Conservation (phyloP, 1,140 invertebrate genomes). For the Wasmannia auropunctata region DNA sequence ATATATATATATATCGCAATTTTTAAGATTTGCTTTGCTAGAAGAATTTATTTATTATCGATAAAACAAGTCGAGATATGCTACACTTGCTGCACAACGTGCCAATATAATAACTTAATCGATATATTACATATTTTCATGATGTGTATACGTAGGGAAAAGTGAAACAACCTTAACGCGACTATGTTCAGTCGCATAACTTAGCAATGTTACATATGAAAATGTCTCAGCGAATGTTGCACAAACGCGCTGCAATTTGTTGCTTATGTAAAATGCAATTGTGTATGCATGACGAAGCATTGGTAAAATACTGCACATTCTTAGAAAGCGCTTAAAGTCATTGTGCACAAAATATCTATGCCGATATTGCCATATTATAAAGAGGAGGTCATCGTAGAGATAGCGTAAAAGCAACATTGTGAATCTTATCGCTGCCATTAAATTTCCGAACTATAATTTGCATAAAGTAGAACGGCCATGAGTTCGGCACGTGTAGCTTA, state of each 20-base stretch:
- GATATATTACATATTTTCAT: neutral
- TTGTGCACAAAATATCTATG: constrained; percentile 23
- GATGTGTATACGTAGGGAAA: neutral
- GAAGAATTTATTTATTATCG: neutral
- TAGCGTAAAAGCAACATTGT: constrained; percentile 59
- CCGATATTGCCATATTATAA: constrained; percentile 34
- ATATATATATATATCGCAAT: neutral
- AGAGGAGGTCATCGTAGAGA: constrained; percentile 45
- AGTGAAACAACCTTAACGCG: neutral
- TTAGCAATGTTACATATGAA: constrained; percentile 49
- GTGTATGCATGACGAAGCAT: constrained; percentile 46
- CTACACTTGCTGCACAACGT: neutral
- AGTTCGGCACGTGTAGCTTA: constrained; percentile 20
- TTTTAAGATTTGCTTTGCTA: neutral
- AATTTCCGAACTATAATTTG: constrained; percentile 32
- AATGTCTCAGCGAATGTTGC: constrained; percentile 34
- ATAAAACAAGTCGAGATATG: neutral
- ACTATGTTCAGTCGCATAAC: neutral
- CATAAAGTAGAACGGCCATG: constrained; percentile 38
- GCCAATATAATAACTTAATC: neutral
- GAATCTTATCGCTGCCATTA: constrained; percentile 39
- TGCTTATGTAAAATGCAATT: constrained; percentile 57
- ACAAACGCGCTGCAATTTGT: constrained; percentile 41
- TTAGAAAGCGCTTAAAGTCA: constrained; percentile 58
- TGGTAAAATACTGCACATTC: constrained; percentile 2